Percentiles rank a stretch among this genome's conserved stretches.
These are phyloP conservation scores for Isoperla grammatica DNA, from an alignment of 2,888 invertebrate genomes.

Conservation along the genomic window DNA sequence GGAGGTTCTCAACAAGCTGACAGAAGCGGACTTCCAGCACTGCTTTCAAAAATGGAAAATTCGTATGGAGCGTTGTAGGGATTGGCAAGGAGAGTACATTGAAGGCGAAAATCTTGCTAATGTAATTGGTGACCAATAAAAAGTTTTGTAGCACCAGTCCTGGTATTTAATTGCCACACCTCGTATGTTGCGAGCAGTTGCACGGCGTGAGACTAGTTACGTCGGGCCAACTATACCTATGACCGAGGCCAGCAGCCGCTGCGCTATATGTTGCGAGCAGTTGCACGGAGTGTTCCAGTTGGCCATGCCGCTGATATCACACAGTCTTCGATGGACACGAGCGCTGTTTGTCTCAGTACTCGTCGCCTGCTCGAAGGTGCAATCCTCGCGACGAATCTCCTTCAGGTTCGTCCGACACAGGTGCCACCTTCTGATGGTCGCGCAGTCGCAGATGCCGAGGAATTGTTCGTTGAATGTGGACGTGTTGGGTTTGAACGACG, in stretches of 20 bases:
- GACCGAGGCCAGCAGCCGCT: conserved; percentile 40
- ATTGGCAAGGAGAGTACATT: no score
- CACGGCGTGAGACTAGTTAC: no score
- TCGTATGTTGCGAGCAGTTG: no score
- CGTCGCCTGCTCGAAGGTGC: conserved; percentile 40
- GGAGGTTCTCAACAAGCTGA: no score
- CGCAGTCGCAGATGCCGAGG: conserved; percentile 43
- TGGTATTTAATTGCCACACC: no score
- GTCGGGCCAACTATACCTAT: conserved; percentile 39
- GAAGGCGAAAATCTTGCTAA: no score
- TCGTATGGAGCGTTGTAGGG: no score
- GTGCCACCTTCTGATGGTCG: conserved; percentile 42
- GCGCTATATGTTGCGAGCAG: conserved; percentile 38
- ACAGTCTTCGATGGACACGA: conserved; percentile 45
- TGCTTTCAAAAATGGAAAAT: no score
- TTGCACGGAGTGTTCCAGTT: conserved; percentile 37
- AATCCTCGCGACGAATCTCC: conserved; percentile 38
- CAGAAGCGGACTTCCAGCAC: no score
- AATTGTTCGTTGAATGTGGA: conserved; percentile 40
- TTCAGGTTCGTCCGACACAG: conserved; percentile 42
- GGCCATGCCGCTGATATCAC: conserved; percentile 42
- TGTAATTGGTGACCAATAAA: no score
- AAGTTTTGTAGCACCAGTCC: no score
- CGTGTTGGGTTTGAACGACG: neutral
- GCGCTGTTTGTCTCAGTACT: conserved; percentile 35